phyloP scores from a whole-genome alignment of 2,888 invertebrate genomes.

The Cheilosia scutellata region DNA sequence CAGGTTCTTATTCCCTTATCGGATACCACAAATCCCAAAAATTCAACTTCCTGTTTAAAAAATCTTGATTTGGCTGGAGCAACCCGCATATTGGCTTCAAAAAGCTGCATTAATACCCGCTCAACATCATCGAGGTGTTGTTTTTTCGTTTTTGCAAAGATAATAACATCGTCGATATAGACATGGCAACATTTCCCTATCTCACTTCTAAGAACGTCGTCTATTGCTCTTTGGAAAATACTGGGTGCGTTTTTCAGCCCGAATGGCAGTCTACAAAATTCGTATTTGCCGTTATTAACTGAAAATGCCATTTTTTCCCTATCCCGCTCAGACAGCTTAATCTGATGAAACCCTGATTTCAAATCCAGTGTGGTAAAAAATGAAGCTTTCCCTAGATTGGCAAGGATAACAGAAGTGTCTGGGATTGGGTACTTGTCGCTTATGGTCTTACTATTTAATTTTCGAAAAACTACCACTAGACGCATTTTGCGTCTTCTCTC shows the following conservation, averaged over 20 bases:
- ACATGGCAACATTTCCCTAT: no score
- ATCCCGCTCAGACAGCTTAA: constrained; percentile 47
- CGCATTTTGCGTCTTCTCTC: constrained; percentile 53
- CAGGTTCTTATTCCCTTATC: no score
- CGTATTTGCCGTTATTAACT: constrained; percentile 36
- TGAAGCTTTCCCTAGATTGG: constrained; percentile 7
- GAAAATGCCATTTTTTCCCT: constrained; percentile 56
- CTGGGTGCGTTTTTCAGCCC: constrained; percentile 33
- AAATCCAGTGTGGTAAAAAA: constrained; percentile 46
- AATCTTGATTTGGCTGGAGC: no score
- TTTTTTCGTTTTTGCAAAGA: no score
- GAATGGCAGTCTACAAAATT: constrained; percentile 29
- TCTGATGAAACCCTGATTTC: constrained; percentile 68
- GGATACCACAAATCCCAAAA: no score
- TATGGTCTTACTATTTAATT: constrained; percentile 63
- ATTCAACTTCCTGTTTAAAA: no score
- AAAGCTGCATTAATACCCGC: no score
- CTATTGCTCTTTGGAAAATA: no score
- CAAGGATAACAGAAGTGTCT: constrained; percentile 37
- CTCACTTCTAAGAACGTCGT: no score
- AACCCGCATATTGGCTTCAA: no score
- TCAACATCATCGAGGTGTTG: no score
- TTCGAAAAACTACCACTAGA: constrained; percentile 67
- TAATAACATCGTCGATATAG: no score
- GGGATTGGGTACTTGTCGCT: constrained; percentile 60